phyloP scores from a whole-genome alignment of 2,888 invertebrate species.

The Lumbricus terrestris region DNA sequence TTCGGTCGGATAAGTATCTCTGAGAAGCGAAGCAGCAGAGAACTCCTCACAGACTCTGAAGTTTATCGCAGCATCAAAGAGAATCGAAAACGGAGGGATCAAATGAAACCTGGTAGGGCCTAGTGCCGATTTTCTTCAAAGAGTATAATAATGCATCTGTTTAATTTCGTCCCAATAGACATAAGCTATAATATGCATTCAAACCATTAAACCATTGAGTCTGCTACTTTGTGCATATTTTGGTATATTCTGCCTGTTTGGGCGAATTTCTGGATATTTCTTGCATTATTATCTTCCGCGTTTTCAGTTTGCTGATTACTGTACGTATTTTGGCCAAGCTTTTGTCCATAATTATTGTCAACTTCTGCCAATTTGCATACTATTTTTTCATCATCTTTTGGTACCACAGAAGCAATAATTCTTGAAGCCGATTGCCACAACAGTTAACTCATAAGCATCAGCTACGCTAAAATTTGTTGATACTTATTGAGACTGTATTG shows the following conservation, averaged over 20 bases:
- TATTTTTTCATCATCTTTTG: no score
- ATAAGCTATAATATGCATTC: not conserved
- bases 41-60: not conserved
- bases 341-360: not conserved
- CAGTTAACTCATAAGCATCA: no score
- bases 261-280: not conserved
- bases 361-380: no score
- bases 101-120: not conserved
- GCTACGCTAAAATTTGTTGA: no score
- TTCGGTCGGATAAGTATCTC: conserved; percentile 4
- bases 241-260: not conserved
- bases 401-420: no score
- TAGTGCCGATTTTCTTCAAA: no score
- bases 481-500: no score
- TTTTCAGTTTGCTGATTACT: not conserved
- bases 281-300: not conserved
- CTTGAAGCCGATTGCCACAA: no score
- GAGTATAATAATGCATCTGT: not conserved
- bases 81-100: not conserved
- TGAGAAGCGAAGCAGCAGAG: not conserved
- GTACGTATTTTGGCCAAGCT: not conserved
- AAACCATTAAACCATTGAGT: no score
- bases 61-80: conserved; percentile 14
- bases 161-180: not conserved
- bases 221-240: not conserved